Evolutionary conservation across 2,888 invertebrate species (phyloP).

Genomic region (Ellobium chinense): DNA sequence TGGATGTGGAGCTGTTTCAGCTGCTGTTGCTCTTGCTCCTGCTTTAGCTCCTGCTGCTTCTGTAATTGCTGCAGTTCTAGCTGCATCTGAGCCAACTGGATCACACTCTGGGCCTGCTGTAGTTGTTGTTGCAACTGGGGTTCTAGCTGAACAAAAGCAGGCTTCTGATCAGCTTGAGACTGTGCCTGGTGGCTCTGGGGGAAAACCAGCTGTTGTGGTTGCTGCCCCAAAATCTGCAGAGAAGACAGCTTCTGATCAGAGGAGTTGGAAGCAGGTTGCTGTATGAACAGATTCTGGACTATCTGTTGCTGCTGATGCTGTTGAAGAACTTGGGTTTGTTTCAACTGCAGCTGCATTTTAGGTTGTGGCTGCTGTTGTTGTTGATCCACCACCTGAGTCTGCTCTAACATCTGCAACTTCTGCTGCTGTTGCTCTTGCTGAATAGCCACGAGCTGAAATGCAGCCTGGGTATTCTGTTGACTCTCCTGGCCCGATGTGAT

Average conservation of each 20-base stretch:
- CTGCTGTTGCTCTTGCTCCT: conserved; percentile 9
- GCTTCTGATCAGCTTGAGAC: conserved; percentile 25
- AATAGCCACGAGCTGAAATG: conserved; percentile 13
- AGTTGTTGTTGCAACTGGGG: not conserved
- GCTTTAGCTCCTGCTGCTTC: conserved; percentile 23
- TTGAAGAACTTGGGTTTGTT: conserved; percentile 11
- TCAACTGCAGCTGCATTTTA: conserved; percentile 24
- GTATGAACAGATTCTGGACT: conserved; percentile 10
- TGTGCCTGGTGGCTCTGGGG: not conserved
- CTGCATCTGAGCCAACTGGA: conserved; percentile 27
- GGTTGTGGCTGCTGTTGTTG: not conserved
- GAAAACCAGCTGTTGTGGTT: not conserved
- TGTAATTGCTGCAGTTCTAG: conserved; percentile 23
- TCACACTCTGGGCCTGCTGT: not conserved
- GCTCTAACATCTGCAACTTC: conserved; percentile 25
- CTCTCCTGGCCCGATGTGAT: conserved; percentile 7
- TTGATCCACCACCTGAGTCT: conserved; percentile 1
- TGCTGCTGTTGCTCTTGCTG: conserved; percentile 28
- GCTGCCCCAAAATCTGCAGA: not conserved
- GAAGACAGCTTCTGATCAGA: not conserved
- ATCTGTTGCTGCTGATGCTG: conserved; percentile 14
- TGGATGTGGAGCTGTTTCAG: conserved; percentile 2
- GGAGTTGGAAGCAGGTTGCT: not conserved
- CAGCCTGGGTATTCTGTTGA: not conserved
- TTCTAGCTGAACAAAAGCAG: not conserved